Percentiles rank a stretch among this genome's conserved stretches.
These are phyloP conservation scores for Chionodraco myersi DNA, from an alignment of 2,113 vertebrate species.

Conservation along the genomic window DNA sequence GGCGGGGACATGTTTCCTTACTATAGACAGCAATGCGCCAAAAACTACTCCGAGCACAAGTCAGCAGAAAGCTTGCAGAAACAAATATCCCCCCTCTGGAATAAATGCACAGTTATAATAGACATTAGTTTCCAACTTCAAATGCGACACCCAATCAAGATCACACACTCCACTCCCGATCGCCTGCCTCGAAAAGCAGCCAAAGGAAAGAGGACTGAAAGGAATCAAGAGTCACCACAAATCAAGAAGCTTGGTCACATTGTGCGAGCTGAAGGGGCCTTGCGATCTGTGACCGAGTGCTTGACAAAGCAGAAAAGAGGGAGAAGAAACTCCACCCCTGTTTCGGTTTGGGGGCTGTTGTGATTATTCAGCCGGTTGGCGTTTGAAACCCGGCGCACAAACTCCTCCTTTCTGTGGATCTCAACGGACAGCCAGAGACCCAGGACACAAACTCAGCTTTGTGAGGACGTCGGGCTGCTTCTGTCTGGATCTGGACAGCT, in stretches of 20 bases:
- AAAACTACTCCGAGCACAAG: neutral
- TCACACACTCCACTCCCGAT: neutral
- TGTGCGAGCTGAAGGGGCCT: slow-evolving; percentile 33
- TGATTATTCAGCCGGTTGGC: slow-evolving; percentile 67
- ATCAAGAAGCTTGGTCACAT: slow-evolving; percentile 46
- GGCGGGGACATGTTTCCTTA: neutral
- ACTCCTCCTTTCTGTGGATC: slow-evolving; percentile 71
- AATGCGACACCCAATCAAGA: neutral
- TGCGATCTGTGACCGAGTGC: slow-evolving; percentile 64
- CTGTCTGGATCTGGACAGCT: slow-evolving; percentile 71
- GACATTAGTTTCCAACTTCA: neutral
- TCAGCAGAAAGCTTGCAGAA: neutral
- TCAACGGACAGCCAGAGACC: slow-evolving; percentile 21
- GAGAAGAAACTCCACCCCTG: slow-evolving; percentile 58
- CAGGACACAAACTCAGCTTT: slow-evolving; percentile 72
- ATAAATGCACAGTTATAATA: too few relatives aligned
- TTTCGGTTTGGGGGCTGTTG: slow-evolving; percentile 58
- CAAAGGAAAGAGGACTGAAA: neutral
- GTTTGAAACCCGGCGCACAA: slow-evolving; percentile 69
- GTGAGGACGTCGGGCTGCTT: slow-evolving; percentile 59
- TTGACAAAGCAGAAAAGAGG: slow-evolving; percentile 69
- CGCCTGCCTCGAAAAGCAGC: neutral
- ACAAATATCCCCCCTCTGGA: neutral
- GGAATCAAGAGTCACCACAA: slow-evolving; percentile 59
- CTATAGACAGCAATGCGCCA: neutral